Base-by-base conservation (phyloP, 1,140 invertebrate genomes). In the Caenorhabditis remanei region DNA sequence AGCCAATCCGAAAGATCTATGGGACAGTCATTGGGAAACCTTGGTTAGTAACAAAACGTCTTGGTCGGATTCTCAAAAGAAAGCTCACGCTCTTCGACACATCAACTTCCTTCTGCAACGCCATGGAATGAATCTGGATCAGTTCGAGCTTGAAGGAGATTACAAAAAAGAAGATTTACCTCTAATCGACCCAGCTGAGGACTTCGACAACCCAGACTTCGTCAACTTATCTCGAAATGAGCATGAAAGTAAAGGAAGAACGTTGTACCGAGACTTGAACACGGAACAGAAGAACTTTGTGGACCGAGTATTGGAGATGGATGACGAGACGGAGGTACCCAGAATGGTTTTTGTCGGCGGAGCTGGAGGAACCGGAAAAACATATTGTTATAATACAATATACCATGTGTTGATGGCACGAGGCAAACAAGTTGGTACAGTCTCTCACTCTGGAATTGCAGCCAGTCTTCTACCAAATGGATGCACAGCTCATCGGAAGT, bases 311-410 rank as follows among this genome's bases (percentile, higher is more conserved):
- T 16, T 58, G 13, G 55, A 58, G 55, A 19, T 58, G 55, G 19
- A 58, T 11, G 55, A 19, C 1, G 55, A 14, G 13, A 58, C 13
- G 55, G n/a, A n/a, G 32, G 16, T 7, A 19, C 84, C 24, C 8
- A 11, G 63, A 43, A 82, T 75, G 50, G 84, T 90, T 11, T 90
- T 87, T 87, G 71, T 89, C 16, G 87, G 91, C 87, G 91, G 90
- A 48, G 90, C 91, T 19, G 92, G 90, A 75, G 91, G 90, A 53
- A 92, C 90, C 13, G 90, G 92, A 19, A 93, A 93, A 90, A 93
- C 92, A 0, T 93, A 92, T 87, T 55, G 92, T 4, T 92, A 91
- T 82, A 90, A 85, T 4, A 87, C 89, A 40, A 61, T 92, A n/a
- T 71, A 88, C 41, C 55, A 48, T 61, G 43, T n/a, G 5, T 24